Base-by-base conservation (phyloP, 2,888 invertebrate genomes). In the Ypsolopha scabrella region DNA sequence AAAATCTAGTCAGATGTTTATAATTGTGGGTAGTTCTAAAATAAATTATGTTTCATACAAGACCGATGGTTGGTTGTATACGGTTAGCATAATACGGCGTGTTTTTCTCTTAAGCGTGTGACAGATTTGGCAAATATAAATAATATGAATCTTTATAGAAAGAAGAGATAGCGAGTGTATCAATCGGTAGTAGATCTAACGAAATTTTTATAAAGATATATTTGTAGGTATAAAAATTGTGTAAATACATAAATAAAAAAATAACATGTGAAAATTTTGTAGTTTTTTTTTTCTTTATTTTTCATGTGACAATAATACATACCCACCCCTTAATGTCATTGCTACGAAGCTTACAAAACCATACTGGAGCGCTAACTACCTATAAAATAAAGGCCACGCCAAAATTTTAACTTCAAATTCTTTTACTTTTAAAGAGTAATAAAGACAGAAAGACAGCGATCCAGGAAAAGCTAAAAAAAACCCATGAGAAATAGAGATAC, bases 201-300 rank as follows among this genome's bases (percentile, higher is more conserved):
- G 64, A 57, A 60, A 60, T 69, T 68, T 70, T 68, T 69, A 70
- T 69, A 68, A 65, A 72, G 61, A 71, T 69, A 65, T 68, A 68
- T 67, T 63, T 54, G 60, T 71, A 72, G 66, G 58, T 68, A 67
- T 65, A 57, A 41, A 64, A 65, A 64, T 64, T 67, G 61, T 76
- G 74, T 75, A 75, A 63, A 76, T 74, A 76, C 76, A 77, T 71
- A 73, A 73, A 41, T 24, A 50, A 51, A 72, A 63, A 53, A 57
- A 72, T 74, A 73, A 73, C 67, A 75, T 64, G 69, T 70, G 65
- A 59, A 67, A 49, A 37, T 50, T 34, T 50, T 38, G 45, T 55
- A 6, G 7, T 35, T 50, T 50, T 60, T 61, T 68, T 70, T 71
- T 55, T 63, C 65, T 69, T 58, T 41, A 7, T 24, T 24, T 24